Conservation (phyloP, 2,797 vertebrate species). For the Crenuchus spilurus region DNA sequence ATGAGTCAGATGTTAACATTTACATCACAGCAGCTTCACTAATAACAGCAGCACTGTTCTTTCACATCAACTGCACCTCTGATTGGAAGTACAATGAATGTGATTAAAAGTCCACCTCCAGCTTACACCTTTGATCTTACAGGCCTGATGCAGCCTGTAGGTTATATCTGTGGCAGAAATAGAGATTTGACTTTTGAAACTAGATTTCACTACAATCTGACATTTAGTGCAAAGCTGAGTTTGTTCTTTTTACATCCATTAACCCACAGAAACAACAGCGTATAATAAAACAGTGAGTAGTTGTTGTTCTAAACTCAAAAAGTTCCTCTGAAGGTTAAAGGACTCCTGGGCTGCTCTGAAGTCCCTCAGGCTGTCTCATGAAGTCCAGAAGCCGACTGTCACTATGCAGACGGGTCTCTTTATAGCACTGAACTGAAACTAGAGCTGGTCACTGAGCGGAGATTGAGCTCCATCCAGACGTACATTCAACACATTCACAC, state of each 20-base stretch:
- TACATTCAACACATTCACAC: background rate
- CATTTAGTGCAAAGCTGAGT: background rate
- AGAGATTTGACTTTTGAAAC: background rate
- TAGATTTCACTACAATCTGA: background rate
- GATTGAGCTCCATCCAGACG: conserved; percentile 25
- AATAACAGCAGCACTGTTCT: conserved; percentile 12
- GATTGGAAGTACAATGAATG: background rate
- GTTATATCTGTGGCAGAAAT: background rate
- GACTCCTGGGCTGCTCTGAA: background rate
- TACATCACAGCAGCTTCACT: conserved; percentile 27
- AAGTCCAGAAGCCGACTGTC: conserved; percentile 16
- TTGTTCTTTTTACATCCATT: too few species aligned
- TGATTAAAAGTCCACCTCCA: background rate
- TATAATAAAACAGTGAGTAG: too few species aligned
- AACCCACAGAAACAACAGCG: background rate
- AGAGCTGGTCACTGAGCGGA: conserved; percentile 29
- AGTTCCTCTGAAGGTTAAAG: background rate
- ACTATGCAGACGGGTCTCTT: conserved; percentile 27
- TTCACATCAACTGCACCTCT: background rate
- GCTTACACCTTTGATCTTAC: background rate
- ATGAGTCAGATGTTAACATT: conserved; percentile 13
- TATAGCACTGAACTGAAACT: conserved; percentile 29
- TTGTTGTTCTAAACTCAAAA: too few species aligned
- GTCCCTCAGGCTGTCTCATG: background rate
- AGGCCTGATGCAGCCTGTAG: background rate